Percentiles rank a stretch among this genome's conserved stretches.
phyloP scores from a whole-genome alignment of 2,888 invertebrate species.

The Lasius fuliginosus region DNA sequence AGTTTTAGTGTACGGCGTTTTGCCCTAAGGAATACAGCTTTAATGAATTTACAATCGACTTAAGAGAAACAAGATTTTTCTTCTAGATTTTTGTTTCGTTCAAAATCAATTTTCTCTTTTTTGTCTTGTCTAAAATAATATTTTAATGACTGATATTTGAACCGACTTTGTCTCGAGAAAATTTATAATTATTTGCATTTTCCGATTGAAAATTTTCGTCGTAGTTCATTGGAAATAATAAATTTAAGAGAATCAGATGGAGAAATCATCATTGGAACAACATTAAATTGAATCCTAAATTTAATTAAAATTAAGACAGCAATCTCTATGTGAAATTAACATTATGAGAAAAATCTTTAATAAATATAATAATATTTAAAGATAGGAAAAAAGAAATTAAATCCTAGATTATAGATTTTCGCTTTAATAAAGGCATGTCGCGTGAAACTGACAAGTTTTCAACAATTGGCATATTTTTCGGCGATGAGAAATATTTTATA shows the following conservation, averaged over 20 bases:
- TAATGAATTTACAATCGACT: not conserved
- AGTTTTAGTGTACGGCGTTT: not conserved
- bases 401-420: too few relatives aligned
- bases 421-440: too few relatives aligned
- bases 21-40: not conserved
- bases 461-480: slow-evolving; percentile 15
- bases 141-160: not conserved
- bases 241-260: too few relatives aligned
- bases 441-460: not conserved
- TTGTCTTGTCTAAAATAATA: not conserved
- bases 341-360: too few relatives aligned
- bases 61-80: too few relatives aligned
- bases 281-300: too few relatives aligned
- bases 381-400: too few relatives aligned
- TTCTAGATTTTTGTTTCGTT: not conserved
- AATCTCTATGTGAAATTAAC: too few relatives aligned
- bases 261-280: too few relatives aligned
- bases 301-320: too few relatives aligned
- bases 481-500: not conserved
- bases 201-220: not conserved
- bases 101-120: not conserved
- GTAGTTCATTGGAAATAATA: not conserved
- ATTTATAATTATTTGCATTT: not conserved
- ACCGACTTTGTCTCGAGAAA: not conserved
- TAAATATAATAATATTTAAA: too few relatives aligned